These are phyloP conservation scores for Malacoraja senta DNA, from an alignment of 2,797 vertebrate species.

Conservation along the genomic window DNA sequence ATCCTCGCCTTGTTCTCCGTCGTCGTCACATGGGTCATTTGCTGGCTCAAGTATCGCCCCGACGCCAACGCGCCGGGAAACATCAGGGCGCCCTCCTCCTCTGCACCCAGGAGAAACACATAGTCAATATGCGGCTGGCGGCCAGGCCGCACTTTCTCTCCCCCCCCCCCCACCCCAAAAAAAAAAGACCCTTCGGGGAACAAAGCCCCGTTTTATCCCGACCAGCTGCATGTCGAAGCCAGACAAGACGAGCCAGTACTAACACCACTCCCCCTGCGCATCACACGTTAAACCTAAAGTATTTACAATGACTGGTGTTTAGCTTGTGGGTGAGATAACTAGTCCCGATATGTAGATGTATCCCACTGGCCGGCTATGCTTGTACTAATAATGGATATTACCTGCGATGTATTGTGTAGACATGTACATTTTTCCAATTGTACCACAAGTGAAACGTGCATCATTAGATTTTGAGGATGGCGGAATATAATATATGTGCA, in stretches of 20 bases:
- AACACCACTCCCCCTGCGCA: not conserved
- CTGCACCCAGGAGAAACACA: conserved; percentile 60
- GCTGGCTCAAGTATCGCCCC: conserved; percentile 85
- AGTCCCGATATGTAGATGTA: conserved; percentile 14
- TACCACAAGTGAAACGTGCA: not conserved
- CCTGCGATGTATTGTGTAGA: conserved; percentile 25
- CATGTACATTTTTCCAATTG: conserved; percentile 16
- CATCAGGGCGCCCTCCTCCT: conserved; percentile 56
- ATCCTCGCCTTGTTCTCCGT: conserved; percentile 86
- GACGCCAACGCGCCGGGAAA: conserved; percentile 53
- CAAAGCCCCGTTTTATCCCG: not conserved
- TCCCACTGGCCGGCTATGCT: not conserved
- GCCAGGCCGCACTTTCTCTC: too few species aligned
- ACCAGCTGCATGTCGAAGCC: not conserved
- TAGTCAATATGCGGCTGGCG: not conserved
- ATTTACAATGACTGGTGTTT: conserved; percentile 28
- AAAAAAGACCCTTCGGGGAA: not conserved
- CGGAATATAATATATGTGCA: conserved; percentile 6
- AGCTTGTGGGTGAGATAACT: not conserved
- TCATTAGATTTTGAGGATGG: conserved; percentile 21
- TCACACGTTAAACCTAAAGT: not conserved
- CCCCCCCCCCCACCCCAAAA: too few species aligned
- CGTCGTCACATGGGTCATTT: conserved; percentile 86
- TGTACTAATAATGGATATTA: conserved; percentile 14
- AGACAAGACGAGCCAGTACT: not conserved